Base-by-base conservation (phyloP, 2,113 vertebrate genomes). In the Tragulus kanchil region DNA sequence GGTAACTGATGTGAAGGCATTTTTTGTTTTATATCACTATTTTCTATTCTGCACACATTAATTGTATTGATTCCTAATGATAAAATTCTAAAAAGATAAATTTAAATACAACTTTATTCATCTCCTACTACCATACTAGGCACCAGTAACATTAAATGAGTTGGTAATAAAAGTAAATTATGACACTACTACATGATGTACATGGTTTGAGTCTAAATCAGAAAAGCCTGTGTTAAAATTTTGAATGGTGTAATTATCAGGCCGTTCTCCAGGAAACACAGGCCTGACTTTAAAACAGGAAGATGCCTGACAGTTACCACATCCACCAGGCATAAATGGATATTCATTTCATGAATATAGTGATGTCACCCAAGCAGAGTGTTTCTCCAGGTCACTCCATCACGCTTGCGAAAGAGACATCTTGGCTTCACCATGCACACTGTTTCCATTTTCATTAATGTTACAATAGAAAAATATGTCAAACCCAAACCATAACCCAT, bases 211-310 rank as follows among this genome's bases (percentile, higher is more conserved):
- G 23, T 42, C 2, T 86, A 97, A 93, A 85, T 58, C 23, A 62
- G 56, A 88, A 71, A 48, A 45, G 3, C 54, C 31, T 81, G 17
- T 88, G 50, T 52, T 87, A 75, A 89, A 78, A 90, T 62, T 67
- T 6, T 83, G 28, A 17, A 78, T 58, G 89, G 45, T 71, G 61
- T 64, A 77, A 78, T 78, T 23, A 54, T 1, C 6, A 82, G 45
- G 25, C 42, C 85, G 48, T 91, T 94, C 85, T 95, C 50, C 64
- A 96, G 28, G 16, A 90, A 79, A 92, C 9, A 36, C 12, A 90
- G 10, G 6, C 31, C 28, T 61, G 86, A 42, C 21, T 71, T 69
- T 91, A 19, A 96, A 69, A 54, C 28, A 67, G 50, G 65, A 56
- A 58, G 42, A 42, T 5, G 2, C 16, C 12, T 78, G 62, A 28